Conservation (phyloP, 2,888 invertebrate genomes). For the Eulithis prunata region DNA sequence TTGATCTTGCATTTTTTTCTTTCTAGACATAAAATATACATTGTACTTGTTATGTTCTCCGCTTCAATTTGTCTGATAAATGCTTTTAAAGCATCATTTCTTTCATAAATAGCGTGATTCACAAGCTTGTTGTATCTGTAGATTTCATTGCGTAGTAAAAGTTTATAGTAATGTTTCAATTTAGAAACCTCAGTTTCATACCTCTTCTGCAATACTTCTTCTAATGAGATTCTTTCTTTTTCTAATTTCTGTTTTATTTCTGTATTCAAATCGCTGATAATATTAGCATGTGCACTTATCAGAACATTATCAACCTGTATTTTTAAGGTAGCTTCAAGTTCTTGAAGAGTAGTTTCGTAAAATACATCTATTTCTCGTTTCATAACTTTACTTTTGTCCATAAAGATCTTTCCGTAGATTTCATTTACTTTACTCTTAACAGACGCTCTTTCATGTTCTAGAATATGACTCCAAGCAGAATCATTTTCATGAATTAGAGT, state of each 20-base stretch:
- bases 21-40: slow-evolving; percentile 75
- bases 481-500: slow-evolving; percentile 64
- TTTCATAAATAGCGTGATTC: slow-evolving; percentile 58
- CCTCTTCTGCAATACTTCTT: slow-evolving; percentile 54
- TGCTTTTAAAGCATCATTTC: slow-evolving; percentile 68
- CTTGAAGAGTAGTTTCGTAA: slow-evolving; percentile 67
- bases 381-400: slow-evolving; percentile 64
- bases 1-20: slow-evolving; percentile 75
- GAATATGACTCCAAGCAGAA: slow-evolving; percentile 65
- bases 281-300: slow-evolving; percentile 55
- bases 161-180: slow-evolving; percentile 66
- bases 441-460: slow-evolving; percentile 58
- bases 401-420: slow-evolving; percentile 60
- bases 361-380: slow-evolving; percentile 61
- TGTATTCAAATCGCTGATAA: slow-evolving; percentile 61
- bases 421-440: slow-evolving; percentile 58
- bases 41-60: slow-evolving; percentile 67
- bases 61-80: slow-evolving; percentile 67
- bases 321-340: slow-evolving; percentile 65
- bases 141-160: slow-evolving; percentile 65
- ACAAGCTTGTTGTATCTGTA: slow-evolving; percentile 57
- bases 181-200: slow-evolving; percentile 62
- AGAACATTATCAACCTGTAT: slow-evolving; percentile 60
- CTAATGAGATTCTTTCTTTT: slow-evolving; percentile 57
- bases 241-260: slow-evolving; percentile 64